These are phyloP conservation scores for Paraescarpia echinospica DNA, from an alignment of 1,140 invertebrate genomes.

Conservation along the genomic window DNA sequence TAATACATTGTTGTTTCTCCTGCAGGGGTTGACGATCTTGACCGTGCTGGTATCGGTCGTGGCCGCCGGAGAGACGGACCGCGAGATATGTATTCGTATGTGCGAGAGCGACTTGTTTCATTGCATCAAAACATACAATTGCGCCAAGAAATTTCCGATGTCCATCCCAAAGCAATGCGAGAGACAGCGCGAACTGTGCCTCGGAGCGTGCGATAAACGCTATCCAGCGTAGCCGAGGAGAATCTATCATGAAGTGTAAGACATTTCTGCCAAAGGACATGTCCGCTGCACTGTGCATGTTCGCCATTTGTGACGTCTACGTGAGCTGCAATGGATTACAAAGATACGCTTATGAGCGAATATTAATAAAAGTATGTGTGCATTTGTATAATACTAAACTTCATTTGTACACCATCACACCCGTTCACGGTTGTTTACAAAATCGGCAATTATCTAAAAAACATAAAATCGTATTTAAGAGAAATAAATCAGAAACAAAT, in stretches of 20 bases:
- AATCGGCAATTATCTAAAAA: too few relatives aligned
- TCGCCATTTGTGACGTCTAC: background rate
- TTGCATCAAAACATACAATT: background rate
- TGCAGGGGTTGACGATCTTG: background rate
- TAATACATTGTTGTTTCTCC: background rate
- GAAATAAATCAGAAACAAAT: too few relatives aligned
- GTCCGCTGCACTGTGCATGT: background rate
- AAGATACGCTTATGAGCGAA: background rate
- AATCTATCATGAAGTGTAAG: background rate
- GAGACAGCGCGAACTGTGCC: background rate
- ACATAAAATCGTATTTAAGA: too few relatives aligned
- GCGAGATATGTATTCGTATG: background rate
- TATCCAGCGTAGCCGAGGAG: background rate
- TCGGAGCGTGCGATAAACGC: background rate
- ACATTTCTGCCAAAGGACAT: background rate
- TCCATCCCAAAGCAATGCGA: background rate
- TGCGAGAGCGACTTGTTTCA: background rate
- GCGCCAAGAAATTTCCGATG: background rate
- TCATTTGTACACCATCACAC: too few relatives aligned
- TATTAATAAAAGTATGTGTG: background rate
- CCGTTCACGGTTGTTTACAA: too few relatives aligned
- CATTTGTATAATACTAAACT: too few relatives aligned
- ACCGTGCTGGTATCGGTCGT: background rate
- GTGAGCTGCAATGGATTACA: background rate
- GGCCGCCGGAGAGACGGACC: background rate